Conservation (phyloP, 2,113 vertebrate species). For the Calidris pygmaea region DNA sequence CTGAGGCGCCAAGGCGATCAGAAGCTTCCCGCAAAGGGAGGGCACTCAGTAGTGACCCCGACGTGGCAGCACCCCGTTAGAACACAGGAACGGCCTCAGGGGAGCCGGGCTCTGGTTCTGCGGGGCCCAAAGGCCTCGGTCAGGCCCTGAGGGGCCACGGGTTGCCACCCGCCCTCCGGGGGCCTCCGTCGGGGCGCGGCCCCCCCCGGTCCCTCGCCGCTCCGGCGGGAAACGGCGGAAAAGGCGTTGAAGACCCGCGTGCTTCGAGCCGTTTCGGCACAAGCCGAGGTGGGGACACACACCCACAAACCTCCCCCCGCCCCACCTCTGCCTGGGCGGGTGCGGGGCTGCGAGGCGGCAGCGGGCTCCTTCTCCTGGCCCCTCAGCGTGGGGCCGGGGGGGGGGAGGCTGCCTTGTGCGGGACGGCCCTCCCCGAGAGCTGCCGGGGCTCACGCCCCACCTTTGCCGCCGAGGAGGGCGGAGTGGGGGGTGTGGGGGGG, state of each 20-base stretch:
- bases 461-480: neutral
- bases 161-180: too few species aligned
- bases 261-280: neutral
- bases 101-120: too few species aligned
- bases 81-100: rapidly evolving
- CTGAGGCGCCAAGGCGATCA: rapidly evolving
- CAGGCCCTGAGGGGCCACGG: rapidly evolving
- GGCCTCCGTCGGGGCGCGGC: rapidly evolving
- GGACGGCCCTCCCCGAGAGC: neutral
- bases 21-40: rapidly evolving
- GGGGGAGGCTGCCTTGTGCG: neutral
- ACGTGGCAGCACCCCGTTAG: rapidly evolving
- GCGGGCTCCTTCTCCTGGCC: too few species aligned
- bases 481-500: neutral
- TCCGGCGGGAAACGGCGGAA: too few species aligned
- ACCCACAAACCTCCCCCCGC: neutral
- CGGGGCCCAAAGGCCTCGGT: rapidly evolving
- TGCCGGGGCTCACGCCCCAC: neutral
- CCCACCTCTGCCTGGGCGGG: neutral
- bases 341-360: neutral
- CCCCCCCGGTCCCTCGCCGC: rapidly evolving
- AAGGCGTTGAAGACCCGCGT: rapidly evolving
- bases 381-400: rapidly evolving
- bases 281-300: neutral
- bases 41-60: rapidly evolving